Evolutionary conservation across 2,797 vertebrate species (phyloP).

Genomic region (Oceanodroma leucorhoa): DNA sequence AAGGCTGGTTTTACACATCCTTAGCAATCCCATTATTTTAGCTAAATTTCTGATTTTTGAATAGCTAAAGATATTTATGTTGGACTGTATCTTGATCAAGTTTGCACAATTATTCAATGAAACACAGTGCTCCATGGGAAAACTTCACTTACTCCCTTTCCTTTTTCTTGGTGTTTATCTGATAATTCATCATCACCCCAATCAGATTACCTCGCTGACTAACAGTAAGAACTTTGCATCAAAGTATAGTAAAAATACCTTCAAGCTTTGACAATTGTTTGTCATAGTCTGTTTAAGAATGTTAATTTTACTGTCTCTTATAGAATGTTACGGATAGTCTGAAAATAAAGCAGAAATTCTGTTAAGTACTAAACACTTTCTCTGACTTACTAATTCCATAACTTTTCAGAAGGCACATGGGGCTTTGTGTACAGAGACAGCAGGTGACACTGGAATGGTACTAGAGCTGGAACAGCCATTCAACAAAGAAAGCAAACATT

Average conservation of each 20-base stretch:
- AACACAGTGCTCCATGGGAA: background rate
- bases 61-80: background rate
- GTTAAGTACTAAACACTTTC: background rate
- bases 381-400: background rate
- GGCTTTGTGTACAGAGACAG: background rate
- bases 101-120: background rate
- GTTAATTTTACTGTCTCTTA: background rate
- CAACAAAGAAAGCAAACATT: background rate
- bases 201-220: background rate
- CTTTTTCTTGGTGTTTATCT: background rate
- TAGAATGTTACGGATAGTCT: background rate
- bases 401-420: background rate
- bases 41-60: background rate
- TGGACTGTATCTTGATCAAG: background rate
- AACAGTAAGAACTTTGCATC: background rate
- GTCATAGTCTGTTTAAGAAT: background rate
- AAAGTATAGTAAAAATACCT: background rate
- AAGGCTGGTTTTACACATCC: background rate
- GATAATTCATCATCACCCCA: background rate
- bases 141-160: background rate
- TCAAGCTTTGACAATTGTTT: background rate
- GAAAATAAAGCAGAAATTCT: background rate
- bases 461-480: background rate
- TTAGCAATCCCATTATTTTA: background rate
- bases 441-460: background rate